These are phyloP conservation scores for Hyaena hyaena DNA, from an alignment of 2,113 vertebrate species.

Conservation along the genomic window DNA sequence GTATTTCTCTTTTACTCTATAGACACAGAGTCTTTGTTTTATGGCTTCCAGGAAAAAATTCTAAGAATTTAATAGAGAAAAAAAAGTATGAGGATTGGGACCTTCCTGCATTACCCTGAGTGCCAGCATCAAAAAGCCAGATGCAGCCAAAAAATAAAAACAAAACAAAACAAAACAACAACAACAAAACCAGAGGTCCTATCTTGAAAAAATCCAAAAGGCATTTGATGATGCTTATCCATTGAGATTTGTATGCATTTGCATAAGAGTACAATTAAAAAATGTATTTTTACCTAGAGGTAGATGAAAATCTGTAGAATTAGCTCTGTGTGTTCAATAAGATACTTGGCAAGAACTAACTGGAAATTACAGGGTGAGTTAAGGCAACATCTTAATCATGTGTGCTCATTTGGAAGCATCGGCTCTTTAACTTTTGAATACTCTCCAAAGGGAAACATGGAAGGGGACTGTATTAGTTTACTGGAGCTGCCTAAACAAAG, in stretches of 20 bases:
- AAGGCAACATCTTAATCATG: neutral
- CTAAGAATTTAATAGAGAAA: neutral
- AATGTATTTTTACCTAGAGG: neutral
- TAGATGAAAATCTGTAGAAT: neutral
- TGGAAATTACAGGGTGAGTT: neutral
- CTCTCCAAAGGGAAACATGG: neutral
- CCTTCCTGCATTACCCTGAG: neutral
- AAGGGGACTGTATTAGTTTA: neutral
- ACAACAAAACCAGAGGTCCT: neutral
- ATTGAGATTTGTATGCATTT: neutral
- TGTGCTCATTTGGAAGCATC: neutral
- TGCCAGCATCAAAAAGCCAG: neutral
- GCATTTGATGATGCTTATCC: neutral
- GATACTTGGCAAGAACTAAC: neutral
- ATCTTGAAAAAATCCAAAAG: neutral
- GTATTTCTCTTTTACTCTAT: constrained; percentile 59
- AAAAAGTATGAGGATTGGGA: neutral
- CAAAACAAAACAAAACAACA: neutral
- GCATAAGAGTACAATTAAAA: neutral
- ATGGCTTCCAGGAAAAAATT: constrained; percentile 55
- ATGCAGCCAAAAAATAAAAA: neutral
- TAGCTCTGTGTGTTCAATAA: constrained; percentile 10
- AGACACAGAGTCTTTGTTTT: constrained; percentile 60
- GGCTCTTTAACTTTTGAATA: neutral
- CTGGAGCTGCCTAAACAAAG: neutral